Percentiles rank a stretch among this genome's conserved stretches.
Evolutionary conservation across 2,113 vertebrate genomes (phyloP).

Genomic region (Embiotoca jacksoni): DNA sequence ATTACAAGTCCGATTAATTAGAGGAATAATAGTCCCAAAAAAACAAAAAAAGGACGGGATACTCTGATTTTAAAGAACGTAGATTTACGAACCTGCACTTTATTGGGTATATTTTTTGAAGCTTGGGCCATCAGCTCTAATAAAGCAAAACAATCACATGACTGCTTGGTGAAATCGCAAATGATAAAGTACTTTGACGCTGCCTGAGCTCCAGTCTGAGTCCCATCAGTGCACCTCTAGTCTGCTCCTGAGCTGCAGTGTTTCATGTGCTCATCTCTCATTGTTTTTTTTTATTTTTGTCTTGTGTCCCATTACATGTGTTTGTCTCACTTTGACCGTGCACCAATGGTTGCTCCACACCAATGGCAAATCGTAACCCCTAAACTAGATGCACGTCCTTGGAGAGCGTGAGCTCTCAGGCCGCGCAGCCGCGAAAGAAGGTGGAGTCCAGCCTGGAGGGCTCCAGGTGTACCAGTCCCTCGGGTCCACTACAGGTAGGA

Average conservation of each 20-base stretch:
- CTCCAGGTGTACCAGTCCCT: slow-evolving; percentile 89
- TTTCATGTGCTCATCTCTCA: slow-evolving; percentile 73
- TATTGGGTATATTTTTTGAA: too few species aligned
- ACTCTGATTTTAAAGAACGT: too few species aligned
- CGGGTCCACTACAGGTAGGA: slow-evolving; percentile 93
- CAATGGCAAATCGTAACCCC: slow-evolving; percentile 51
- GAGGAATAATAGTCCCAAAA: too few species aligned
- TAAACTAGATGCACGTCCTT: slow-evolving; percentile 90
- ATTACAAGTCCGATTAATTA: too few species aligned
- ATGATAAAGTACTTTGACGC: not conserved
- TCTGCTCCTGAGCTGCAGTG: slow-evolving; percentile 19
- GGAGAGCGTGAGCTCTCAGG: slow-evolving; percentile 90
- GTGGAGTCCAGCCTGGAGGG: slow-evolving; percentile 89
- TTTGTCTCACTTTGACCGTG: slow-evolving; percentile 56
- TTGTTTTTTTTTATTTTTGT: slow-evolving; percentile 70
- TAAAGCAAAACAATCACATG: too few species aligned
- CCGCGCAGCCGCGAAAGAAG: slow-evolving; percentile 91
- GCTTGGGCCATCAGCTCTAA: too few species aligned
- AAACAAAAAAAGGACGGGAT: too few species aligned
- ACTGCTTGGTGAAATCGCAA: too few species aligned
- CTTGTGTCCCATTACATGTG: slow-evolving; percentile 48
- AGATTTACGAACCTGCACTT: too few species aligned
- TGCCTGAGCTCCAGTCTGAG: not conserved
- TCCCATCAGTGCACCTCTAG: slow-evolving; percentile 29
- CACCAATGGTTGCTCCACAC: slow-evolving; percentile 63